Conservation (phyloP, 2,797 vertebrate genomes). For the Aselliscus stoliczkanus region DNA sequence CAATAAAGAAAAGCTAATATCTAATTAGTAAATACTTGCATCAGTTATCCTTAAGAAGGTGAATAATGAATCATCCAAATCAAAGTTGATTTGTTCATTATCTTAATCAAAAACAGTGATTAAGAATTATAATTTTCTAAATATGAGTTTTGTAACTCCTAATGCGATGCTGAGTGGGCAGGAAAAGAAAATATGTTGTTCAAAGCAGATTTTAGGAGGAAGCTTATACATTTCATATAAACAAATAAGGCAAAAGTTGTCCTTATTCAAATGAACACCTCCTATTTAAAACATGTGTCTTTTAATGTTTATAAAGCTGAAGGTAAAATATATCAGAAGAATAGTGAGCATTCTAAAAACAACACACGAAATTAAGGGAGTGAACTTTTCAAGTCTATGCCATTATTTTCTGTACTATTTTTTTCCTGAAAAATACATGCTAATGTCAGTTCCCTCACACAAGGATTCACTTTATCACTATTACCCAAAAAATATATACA, state of each 20-base stretch:
- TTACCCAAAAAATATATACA: neutral
- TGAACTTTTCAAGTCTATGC: neutral
- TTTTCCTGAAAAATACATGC: neutral
- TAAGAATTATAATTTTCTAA: neutral
- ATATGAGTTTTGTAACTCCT: neutral
- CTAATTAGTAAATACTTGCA: neutral
- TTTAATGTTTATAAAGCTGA: neutral
- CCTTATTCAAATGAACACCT: conserved; percentile 39
- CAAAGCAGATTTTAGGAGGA: neutral
- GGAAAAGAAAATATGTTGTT: neutral
- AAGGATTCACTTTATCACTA: neutral
- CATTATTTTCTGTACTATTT: neutral
- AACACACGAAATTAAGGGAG: neutral
- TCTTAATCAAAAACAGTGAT: neutral
- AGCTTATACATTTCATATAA: conserved; percentile 25
- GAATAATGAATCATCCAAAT: neutral
- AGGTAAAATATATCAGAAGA: conserved; percentile 40
- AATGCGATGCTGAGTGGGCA: neutral
- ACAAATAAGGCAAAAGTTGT: conserved; percentile 2
- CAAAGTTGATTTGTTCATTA: neutral
- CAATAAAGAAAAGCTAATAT: neutral
- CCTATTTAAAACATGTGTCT: conserved; percentile 21
- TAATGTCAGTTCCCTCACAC: neutral
- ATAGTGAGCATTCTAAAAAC: neutral
- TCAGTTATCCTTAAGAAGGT: neutral